A percentile compares a stretch with the other conserved stretches of the same genome.
Evolutionary conservation across 2,797 vertebrate species (phyloP).

Genomic region (Pseudochromis fuscus): DNA sequence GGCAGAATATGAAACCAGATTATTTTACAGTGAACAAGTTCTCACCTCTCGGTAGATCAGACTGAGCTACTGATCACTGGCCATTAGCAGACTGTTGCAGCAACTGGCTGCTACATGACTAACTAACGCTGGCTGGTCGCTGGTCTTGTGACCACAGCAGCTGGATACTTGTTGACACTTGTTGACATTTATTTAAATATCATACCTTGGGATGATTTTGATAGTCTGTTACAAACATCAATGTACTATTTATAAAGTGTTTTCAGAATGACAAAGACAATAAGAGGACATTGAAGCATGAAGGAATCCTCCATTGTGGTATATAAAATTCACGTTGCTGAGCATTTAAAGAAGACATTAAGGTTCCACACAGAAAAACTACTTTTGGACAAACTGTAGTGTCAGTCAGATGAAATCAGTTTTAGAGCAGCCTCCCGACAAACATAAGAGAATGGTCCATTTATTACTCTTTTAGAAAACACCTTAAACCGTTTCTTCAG

Average conservation of each 20-base stretch:
- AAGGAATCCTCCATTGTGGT: too few relatives aligned
- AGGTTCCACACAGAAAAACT: too few relatives aligned
- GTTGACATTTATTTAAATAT: background rate
- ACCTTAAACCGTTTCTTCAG: too few relatives aligned
- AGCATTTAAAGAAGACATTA: too few relatives aligned
- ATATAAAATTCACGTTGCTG: too few relatives aligned
- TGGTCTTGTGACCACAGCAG: conserved; percentile 55
- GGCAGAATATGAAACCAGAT: conserved; percentile 62
- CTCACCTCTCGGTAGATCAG: conserved; percentile 67
- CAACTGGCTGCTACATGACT: conserved; percentile 33
- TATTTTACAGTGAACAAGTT: conserved; percentile 77
- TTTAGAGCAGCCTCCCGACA: too few relatives aligned
- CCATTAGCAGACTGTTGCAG: conserved; percentile 39
- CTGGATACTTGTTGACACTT: background rate
- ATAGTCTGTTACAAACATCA: background rate
- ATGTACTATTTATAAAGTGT: background rate
- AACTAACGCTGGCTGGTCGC: conserved; percentile 22
- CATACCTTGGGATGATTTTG: background rate
- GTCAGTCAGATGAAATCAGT: too few relatives aligned
- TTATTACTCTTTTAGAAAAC: too few relatives aligned
- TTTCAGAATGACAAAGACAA: background rate
- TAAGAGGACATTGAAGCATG: background rate
- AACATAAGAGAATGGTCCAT: too few relatives aligned
- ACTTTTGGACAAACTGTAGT: too few relatives aligned
- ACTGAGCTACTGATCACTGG: conserved; percentile 45